Evolutionary conservation across 2,888 invertebrate genomes (phyloP), one percentile per base, ranked within the genome.

Genomic region (Baronia brevicornis): DNA sequence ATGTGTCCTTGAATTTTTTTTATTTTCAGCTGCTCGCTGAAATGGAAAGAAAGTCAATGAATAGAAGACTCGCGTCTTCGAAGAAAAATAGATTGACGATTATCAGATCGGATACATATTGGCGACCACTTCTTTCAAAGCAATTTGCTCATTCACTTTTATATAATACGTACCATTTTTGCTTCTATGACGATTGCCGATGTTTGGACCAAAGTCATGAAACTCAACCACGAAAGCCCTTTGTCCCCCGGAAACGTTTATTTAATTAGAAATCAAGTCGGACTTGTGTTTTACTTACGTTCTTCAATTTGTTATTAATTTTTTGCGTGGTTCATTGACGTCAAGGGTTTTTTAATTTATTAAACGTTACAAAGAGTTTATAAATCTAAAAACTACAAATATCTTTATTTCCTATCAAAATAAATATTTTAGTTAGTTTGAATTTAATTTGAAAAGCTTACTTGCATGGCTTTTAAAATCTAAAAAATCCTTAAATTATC

Each of bases 41-140:
- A 35, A 21, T 29, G 34, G 29, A 35, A 35, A 29, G 29, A 35
- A 35, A 29, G 29, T 35, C 28, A 35, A 35, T 35, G 34, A 35
- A 35, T 35, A 35, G 29, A 35, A 29, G 28, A 29, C 34, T 29
- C 25, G 24, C 34, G 34, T 35, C 29, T 21, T 11, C 25, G 20
- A 5, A 4, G 25, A 19, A 29, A 35, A 29, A 35, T 35, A 29
- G 29, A 35, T 35, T 29, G 34, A 35, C 28, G 13, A 28, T 34
- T 11, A 15, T 19, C 23, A 35, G 34, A 35, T 29, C 33, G 28
- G 8, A 13, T 24, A 23, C 18, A 28, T 32, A 25, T 12, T 10
- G 19, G 14, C 23, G 23, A 24, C 34, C 19, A 14, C 18, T 14
- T 13, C 19, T 3, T 8, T 10, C 14, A 8, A 3, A 5, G 9